Evolutionary conservation across 1,140 invertebrate species (phyloP), one percentile per base, ranked within the genome.

Genomic region (Daktulosphaira vitifoliae): DNA sequence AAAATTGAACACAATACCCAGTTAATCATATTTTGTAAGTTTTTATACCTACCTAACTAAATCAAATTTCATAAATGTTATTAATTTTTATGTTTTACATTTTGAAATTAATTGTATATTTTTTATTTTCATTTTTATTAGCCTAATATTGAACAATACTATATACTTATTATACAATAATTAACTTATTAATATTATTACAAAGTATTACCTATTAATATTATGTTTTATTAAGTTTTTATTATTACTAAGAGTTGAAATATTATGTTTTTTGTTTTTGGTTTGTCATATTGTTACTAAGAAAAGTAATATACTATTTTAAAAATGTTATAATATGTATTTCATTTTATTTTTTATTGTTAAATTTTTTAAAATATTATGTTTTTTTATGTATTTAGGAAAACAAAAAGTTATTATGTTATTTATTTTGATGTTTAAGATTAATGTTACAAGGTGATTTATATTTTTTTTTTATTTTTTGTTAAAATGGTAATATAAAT

Each of bases 51-150:
- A 49, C 9, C 22, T 49, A 49, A 23, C 11, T 49, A 25, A 37
- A 37, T 49, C 1, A 13, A 49, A 23, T 49, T 23, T 22, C 20
- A 49, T 23, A 25, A 13, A 49, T 15, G 33, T 37, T 37, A 37
- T 37, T 37, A 37, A 37, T 37, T 37, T 37, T 37, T 37, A 37
- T 37, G 33, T 49, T 49, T 23, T 49, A 23, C 16, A 11, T 49
- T 23, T 49, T 23, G 20, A 23, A 7, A 23, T 23, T 23, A 49
- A 26, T 26, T 50, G 13, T 16, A 50, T 50, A 50, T 25, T 26
- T 50, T 50, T 26, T 29, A n/a, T 50, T 23, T 49, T 49, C 20
- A 49, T 49, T 49, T 49, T 49, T 25, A 49, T 49, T 23, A 49
- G 46, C 22, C 46, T 25, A 3, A 5, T 49, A 16, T 49, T 48